Evolutionary conservation across 2,113 vertebrate species (phyloP).

Genomic region (Pseudonaja textilis): DNA sequence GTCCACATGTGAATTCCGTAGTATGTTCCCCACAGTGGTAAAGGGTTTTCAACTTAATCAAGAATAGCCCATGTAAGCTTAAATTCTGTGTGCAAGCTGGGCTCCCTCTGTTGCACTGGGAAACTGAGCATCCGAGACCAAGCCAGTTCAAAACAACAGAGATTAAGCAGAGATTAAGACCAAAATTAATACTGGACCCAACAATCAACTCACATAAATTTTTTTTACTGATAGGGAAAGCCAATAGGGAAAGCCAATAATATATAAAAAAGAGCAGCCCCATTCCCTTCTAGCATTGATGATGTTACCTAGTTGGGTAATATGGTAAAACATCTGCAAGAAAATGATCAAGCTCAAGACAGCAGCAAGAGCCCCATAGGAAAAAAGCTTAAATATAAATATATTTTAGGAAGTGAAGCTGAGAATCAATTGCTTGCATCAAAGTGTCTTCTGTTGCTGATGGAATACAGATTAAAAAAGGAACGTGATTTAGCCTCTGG

Average conservation of each 20-base stretch:
- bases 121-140: background rate
- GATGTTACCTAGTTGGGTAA: background rate
- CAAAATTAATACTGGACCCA: background rate
- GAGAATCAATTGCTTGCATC: background rate
- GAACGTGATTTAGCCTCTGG: background rate
- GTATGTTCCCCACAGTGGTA: background rate
- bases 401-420: background rate
- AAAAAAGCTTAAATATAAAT: background rate
- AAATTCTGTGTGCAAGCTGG: background rate
- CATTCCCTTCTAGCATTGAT: background rate
- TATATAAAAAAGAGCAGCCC: background rate
- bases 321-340: background rate
- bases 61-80: background rate
- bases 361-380: background rate
- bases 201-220: background rate
- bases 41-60: background rate
- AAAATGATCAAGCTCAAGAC: background rate
- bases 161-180: background rate
- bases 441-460: background rate
- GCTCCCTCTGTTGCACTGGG: background rate
- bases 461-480: background rate
- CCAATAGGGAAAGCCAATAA: background rate
- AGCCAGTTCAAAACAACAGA: background rate
- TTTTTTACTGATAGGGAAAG: background rate
- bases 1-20: background rate